phyloP scores from a whole-genome alignment of 1,140 invertebrate species.

The Brachystomella parvula region DNA sequence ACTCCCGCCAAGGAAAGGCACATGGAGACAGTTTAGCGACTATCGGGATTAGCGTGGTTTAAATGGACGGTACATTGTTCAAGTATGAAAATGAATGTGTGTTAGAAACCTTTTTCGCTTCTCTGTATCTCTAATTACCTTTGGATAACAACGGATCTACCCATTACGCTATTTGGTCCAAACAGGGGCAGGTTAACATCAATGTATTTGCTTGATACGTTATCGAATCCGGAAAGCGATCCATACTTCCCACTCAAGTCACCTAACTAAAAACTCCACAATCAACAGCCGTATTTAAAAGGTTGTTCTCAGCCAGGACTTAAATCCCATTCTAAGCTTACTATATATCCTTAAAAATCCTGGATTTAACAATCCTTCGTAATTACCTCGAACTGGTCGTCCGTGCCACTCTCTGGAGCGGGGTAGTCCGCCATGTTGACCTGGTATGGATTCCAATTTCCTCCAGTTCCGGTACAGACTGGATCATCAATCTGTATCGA shows the following conservation, averaged over 20 bases:
- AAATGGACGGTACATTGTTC: background rate
- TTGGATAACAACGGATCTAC: conserved; percentile 74
- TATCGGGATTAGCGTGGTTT: too few species aligned
- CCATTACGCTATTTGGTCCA: conserved; percentile 66
- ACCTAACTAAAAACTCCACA: conserved; percentile 49
- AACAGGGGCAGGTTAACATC: conserved; percentile 80
- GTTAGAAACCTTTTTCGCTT: too few species aligned
- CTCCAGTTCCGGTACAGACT: conserved; percentile 43
- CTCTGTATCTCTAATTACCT: conserved; percentile 56
- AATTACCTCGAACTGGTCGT: conserved; percentile 66
- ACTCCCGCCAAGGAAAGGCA: too few species aligned
- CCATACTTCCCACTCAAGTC: conserved; percentile 81
- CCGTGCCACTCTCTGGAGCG: conserved; percentile 55
- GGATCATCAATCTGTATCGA: conserved; percentile 38
- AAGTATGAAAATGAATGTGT: background rate
- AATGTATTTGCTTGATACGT: conserved; percentile 47
- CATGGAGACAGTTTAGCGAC: too few species aligned
- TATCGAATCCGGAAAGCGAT: conserved; percentile 39
- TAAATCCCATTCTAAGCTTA: conserved; percentile 10
- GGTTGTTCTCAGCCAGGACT: background rate
- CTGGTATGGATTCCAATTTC: conserved; percentile 49
- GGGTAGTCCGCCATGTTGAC: conserved; percentile 41
- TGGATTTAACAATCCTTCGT: too few species aligned
- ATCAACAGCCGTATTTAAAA: too few species aligned
- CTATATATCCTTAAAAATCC: too few species aligned